A percentile compares a stretch with the other conserved stretches of the same genome.
These are phyloP conservation scores for Dynastes tityus DNA, from an alignment of 2,888 invertebrate species.

Conservation along the genomic window DNA sequence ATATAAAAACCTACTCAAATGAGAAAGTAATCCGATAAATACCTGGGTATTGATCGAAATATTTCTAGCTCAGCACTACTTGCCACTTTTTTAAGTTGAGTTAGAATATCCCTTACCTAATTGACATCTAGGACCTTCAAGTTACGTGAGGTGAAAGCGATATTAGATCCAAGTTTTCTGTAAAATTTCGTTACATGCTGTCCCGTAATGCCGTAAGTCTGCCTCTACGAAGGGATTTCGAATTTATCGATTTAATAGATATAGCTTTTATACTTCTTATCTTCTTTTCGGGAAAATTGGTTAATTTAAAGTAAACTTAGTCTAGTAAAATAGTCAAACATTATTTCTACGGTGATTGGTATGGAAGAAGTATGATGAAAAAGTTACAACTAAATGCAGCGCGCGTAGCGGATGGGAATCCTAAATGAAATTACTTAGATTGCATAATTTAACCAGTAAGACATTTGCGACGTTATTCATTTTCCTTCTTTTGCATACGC, in stretches of 20 bases:
- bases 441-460: neutral
- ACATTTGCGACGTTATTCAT: no score
- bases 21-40: constrained; percentile 8
- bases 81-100: constrained; percentile 28
- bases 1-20: neutral
- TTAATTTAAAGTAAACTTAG: constrained; percentile 14
- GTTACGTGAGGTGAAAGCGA: constrained; percentile 45
- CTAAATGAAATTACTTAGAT: neutral
- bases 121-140: constrained; percentile 28
- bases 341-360: constrained; percentile 7
- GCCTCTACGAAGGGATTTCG: constrained; percentile 25
- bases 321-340: neutral
- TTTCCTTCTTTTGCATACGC: no score
- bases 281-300: constrained; percentile 8
- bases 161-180: constrained; percentile 40
- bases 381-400: neutral
- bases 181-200: constrained; percentile 27
- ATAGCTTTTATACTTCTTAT: constrained; percentile 6
- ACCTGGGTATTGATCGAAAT: constrained; percentile 23
- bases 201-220: constrained; percentile 8
- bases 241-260: constrained; percentile 28
- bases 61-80: constrained; percentile 22
- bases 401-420: neutral
- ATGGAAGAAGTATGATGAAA: neutral
- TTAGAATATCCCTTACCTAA: constrained; percentile 39